These are phyloP conservation scores for Chromoteleia sp. DNA, from an alignment of 2,888 invertebrate species.

Conservation along the genomic window DNA sequence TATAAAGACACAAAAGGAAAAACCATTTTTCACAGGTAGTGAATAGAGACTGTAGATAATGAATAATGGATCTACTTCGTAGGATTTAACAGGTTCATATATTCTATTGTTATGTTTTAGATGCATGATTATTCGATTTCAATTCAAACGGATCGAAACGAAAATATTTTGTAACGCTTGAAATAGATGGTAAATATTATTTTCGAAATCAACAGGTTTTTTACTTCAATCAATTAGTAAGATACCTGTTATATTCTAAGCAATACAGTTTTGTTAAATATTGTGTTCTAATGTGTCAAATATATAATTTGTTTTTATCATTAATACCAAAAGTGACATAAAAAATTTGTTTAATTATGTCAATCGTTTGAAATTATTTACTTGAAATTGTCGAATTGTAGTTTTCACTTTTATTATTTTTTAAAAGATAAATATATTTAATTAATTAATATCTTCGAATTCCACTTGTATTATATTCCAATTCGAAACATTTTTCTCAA, in stretches of 20 bases:
- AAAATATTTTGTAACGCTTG: constrained; percentile 33
- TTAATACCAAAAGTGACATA: too few species aligned
- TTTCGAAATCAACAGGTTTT: constrained; percentile 8
- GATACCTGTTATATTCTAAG: too few species aligned
- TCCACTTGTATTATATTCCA: too few species aligned
- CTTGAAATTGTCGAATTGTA: too few species aligned
- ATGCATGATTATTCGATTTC: constrained; percentile 32
- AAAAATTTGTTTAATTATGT: too few species aligned
- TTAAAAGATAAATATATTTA: too few species aligned
- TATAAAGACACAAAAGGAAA: constrained; percentile 44
- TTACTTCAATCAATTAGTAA: constrained; percentile 20
- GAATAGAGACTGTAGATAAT: constrained; percentile 38
- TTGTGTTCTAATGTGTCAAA: too few species aligned
- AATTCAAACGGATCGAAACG: constrained; percentile 12
- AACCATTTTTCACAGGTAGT: constrained; percentile 49
- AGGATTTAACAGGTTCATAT: constrained; percentile 46
- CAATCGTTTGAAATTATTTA: too few species aligned
- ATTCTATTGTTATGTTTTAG: constrained; percentile 37
- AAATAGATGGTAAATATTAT: background rate
- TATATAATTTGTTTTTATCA: too few species aligned
- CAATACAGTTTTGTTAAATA: too few species aligned
- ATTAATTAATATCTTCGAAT: too few species aligned
- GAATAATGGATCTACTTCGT: constrained; percentile 52
- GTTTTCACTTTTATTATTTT: too few species aligned
- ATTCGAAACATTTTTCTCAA: constrained; percentile 34